Percentiles rank a stretch among this genome's conserved stretches.
Conservation (phyloP, 2,113 vertebrate genomes). For the Saguinus midas region DNA sequence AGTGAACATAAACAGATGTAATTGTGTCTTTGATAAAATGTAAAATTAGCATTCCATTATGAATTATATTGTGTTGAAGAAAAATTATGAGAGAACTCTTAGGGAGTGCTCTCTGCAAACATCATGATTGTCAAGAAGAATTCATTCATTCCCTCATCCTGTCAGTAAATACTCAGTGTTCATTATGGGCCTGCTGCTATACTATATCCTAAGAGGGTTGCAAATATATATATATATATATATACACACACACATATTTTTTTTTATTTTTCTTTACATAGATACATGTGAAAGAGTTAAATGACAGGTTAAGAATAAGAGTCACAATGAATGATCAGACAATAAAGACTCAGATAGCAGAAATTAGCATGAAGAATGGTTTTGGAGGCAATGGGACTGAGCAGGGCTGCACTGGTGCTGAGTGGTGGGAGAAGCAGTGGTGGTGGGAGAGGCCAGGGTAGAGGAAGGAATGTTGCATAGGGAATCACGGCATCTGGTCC, state of each 20-base stretch:
- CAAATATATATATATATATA: neutral
- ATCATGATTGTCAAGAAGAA: neutral
- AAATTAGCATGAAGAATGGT: neutral
- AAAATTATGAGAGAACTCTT: neutral
- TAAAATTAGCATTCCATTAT: constrained; percentile 8
- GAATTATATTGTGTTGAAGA: neutral
- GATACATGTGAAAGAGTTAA: neutral
- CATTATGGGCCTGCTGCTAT: neutral
- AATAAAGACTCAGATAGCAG: neutral
- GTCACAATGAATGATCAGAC: neutral
- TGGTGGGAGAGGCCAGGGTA: neutral
- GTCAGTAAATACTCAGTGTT: neutral
- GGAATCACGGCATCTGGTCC: no score
- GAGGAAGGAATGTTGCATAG: rapidly evolving
- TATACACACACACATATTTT: neutral
- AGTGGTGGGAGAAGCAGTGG: neutral
- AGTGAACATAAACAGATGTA: constrained; percentile 53
- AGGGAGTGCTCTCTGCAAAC: neutral
- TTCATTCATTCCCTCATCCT: neutral
- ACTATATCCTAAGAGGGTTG: neutral
- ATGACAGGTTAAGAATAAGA: neutral
- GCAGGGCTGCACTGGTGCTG: rapidly evolving
- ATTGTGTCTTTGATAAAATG: constrained; percentile 18
- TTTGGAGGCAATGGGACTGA: neutral
- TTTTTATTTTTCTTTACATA: neutral